phyloP scores from a whole-genome alignment of 2,113 vertebrate genomes.

The Bos taurus region ARS-UCD2.0 NC_037334.1:95215501-95216000 shows the following conservation, averaged over 20 bases:
- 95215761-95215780: conserved; percentile 81
- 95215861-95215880: conserved; percentile 79
- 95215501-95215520: conserved; percentile 75
- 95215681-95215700: conserved; percentile 66
- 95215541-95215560: conserved; percentile 79
- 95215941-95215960: conserved; percentile 57
- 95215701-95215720: conserved; percentile 72
- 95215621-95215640: conserved; percentile 74
- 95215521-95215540: conserved; percentile 73
- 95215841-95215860: conserved; percentile 90
- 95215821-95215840: conserved; percentile 78
- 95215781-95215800: conserved; percentile 73
- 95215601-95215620: conserved; percentile 58
- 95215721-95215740: conserved; percentile 61
- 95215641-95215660: conserved; percentile 81
- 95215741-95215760: conserved; percentile 76
- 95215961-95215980: conserved; percentile 82
- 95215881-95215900: conserved; percentile 60
- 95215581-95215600: conserved; percentile 73
- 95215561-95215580: conserved; percentile 78
- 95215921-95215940: background rate
- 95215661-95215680: conserved; percentile 79
- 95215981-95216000: conserved; percentile 71
- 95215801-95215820: conserved; percentile 76
- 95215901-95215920: conserved; percentile 51